Percentiles rank a stretch among this genome's conserved stretches.
Evolutionary conservation across 2,797 vertebrate genomes (phyloP).

Genomic region (Mus minutoides): DNA sequence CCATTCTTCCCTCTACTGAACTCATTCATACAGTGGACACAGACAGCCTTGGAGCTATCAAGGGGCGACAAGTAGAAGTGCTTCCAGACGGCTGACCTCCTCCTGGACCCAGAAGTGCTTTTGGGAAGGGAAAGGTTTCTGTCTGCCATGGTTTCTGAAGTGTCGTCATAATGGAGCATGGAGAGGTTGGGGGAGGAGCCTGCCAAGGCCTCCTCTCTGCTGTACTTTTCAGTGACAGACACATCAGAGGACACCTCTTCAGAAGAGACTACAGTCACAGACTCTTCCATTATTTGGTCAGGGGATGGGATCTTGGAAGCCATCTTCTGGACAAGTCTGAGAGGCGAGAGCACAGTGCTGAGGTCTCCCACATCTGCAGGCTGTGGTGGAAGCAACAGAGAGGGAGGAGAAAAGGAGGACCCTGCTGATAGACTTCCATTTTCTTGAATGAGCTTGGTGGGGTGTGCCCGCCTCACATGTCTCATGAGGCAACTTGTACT

Average conservation of each 20-base stretch:
- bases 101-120: constrained; percentile 92
- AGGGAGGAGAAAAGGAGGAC: constrained; percentile 83
- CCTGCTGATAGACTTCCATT: constrained; percentile 88
- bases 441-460: constrained; percentile 93
- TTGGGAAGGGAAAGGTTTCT: constrained; percentile 90
- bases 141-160: constrained; percentile 89
- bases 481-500: constrained; percentile 99
- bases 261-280: constrained; percentile 85
- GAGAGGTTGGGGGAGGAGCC: constrained; percentile 89
- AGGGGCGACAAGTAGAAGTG: constrained; percentile 98
- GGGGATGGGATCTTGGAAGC: constrained; percentile 92
- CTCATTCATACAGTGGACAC: constrained; percentile 98
- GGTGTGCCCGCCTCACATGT: constrained; percentile 97
- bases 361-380: constrained; percentile 83
- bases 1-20: constrained; percentile 99
- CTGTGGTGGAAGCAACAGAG: constrained; percentile 83
- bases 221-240: constrained; percentile 89
- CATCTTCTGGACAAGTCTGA: constrained; percentile 91
- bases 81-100: constrained; percentile 98
- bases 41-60: constrained; percentile 98
- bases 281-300: constrained; percentile 90
- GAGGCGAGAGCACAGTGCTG: constrained; percentile 88
- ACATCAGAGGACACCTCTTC: constrained; percentile 92
- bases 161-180: constrained; percentile 90
- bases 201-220: constrained; percentile 86